These are phyloP conservation scores for Trissolcus basalis DNA, from an alignment of 1,140 invertebrate species.

Conservation along the genomic window DNA sequence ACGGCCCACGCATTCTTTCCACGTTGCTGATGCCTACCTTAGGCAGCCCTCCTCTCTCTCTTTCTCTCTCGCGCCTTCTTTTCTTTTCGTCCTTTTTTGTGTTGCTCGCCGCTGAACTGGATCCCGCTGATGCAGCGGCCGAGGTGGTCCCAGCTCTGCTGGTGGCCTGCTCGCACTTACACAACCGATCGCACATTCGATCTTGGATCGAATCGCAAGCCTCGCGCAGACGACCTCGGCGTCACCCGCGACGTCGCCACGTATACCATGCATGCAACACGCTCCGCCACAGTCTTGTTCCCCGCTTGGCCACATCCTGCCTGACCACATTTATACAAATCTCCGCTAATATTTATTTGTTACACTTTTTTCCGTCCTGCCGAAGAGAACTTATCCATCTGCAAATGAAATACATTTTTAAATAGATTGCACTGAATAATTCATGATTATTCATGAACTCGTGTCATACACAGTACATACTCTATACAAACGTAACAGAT, in stretches of 20 bases:
- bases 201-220: constrained; percentile 67
- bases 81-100: constrained; percentile 60
- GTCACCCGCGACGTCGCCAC: constrained; percentile 61
- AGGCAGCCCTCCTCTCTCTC: constrained; percentile 18
- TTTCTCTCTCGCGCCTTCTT: constrained; percentile 12
- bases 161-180: constrained; percentile 77
- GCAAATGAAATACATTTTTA: too few relatives aligned
- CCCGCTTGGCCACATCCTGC: constrained; percentile 4
- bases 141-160: constrained; percentile 75
- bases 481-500: too few relatives aligned
- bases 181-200: constrained; percentile 76
- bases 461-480: too few relatives aligned
- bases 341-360: constrained; percentile 7
- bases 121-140: constrained; percentile 64
- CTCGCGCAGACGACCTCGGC: constrained; percentile 61
- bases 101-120: constrained; percentile 57
- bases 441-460: too few relatives aligned
- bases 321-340: constrained; percentile 29
- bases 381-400: too few relatives aligned
- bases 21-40: constrained; percentile 49
- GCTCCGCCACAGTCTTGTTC: constrained; percentile 2
- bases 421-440: too few relatives aligned
- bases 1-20: constrained; percentile 71
- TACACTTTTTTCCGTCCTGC: too few relatives aligned
- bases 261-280: constrained; percentile 28